A percentile compares a stretch with the other conserved stretches of the same genome.
These are phyloP conservation scores for Himantopus leucocephalus DNA, from an alignment of 2,113 vertebrate genomes.

Conservation along the genomic window DNA sequence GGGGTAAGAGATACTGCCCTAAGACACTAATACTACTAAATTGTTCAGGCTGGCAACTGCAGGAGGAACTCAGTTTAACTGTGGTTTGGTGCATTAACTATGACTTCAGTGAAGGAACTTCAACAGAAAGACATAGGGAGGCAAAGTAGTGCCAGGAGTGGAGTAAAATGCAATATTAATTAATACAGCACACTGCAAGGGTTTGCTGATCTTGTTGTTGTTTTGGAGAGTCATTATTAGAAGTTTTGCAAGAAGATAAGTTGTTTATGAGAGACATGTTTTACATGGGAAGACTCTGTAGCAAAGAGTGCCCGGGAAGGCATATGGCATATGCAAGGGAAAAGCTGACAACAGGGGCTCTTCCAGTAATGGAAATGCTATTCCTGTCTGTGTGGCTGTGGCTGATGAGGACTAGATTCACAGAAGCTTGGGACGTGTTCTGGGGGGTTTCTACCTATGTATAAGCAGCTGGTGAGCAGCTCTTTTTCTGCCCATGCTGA, in stretches of 20 bases:
- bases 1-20: background rate
- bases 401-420: background rate
- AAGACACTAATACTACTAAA: background rate
- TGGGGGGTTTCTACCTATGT: rapidly evolving
- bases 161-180: background rate
- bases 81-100: background rate
- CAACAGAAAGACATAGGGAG: background rate
- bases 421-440: background rate
- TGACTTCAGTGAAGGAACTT: background rate
- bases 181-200: background rate
- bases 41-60: background rate
- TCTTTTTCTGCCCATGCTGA: background rate
- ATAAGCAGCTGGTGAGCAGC: background rate
- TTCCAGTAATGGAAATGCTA: background rate
- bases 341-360: background rate
- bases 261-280: background rate
- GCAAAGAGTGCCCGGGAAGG: background rate
- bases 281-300: background rate
- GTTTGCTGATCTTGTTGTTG: background rate
- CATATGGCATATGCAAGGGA: background rate
- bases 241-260: background rate
- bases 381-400: background rate
- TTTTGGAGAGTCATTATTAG: background rate
- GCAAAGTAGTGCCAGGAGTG: background rate
- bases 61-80: background rate